phyloP scores from a whole-genome alignment of 2,113 vertebrate genomes.

The Periophthalmus modestus region DNA sequence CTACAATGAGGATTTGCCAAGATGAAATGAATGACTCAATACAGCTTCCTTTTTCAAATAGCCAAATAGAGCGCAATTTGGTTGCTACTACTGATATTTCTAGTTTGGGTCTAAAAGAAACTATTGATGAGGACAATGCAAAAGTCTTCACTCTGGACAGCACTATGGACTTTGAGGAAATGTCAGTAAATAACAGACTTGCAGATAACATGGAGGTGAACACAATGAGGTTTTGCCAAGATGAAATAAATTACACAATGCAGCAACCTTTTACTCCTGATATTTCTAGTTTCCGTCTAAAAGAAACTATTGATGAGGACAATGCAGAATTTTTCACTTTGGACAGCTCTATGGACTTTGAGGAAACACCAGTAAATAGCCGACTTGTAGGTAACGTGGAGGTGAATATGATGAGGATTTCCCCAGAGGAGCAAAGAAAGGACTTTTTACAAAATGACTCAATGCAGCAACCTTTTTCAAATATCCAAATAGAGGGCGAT shows the following conservation, averaged over 20 bases:
- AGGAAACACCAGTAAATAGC: neutral
- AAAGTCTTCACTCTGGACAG: neutral
- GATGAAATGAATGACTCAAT: neutral
- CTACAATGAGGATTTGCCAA: conserved; percentile 6
- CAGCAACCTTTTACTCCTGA: neutral
- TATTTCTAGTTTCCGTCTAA: neutral
- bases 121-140: neutral
- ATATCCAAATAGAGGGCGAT: neutral
- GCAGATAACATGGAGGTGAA: conserved; percentile 7
- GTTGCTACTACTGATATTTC: neutral
- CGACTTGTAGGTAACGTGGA: neutral
- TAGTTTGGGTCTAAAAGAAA: neutral
- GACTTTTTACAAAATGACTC: too few species aligned
- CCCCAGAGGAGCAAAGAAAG: too few species aligned
- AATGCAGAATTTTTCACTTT: neutral
- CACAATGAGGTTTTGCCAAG: conserved; percentile 6
- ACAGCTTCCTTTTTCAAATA: neutral
- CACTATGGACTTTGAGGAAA: neutral
- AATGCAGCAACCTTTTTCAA: too few species aligned
- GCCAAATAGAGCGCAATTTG: neutral
- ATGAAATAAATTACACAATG: neutral
- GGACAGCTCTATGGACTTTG: neutral
- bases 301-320: neutral
- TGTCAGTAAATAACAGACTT: neutral
- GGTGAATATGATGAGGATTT: neutral